Base-by-base conservation (phyloP, 2,797 vertebrate genomes). In the Halcyon smyrnensis region DNA sequence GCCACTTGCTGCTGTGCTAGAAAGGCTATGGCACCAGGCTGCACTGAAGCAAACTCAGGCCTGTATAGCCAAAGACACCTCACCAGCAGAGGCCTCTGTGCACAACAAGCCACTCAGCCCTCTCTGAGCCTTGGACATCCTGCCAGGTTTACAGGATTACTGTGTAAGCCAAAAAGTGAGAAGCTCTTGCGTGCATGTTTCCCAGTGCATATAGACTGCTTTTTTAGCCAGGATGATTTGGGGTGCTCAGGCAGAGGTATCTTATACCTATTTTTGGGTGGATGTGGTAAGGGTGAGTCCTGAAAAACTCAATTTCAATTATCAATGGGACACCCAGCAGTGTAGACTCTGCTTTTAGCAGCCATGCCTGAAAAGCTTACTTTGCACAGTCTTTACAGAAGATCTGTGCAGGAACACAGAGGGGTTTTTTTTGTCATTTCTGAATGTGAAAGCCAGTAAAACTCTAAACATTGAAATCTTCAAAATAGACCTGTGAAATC, bases 1-100 rank as follows among this genome's bases (percentile, higher is more conserved):
- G n/a, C 11, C 0, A 0, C 48, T 41, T n/a, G 41, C n/a, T 83
- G 41, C 63, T 0, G 0, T 8, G 3, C 39, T 11, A 32, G 46
- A n/a, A 60, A 64, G 39, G 21, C 28, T 37, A 11, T 7, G 10
- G 13, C n/a, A 21, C 8, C 1, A 5, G 27, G n/a, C 2, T 13
- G 27, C 30, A 56, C 7, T 15, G 32, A 63, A 84, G 57, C 18
- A 84, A 71, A 75, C 2, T 5, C 14, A 27, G 30, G n/a, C 59
- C 48, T 59, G 39, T 11, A 5, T 0, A 0, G n/a, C 53, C 2
- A 2, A 51, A 69, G 32, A 41, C 37, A 64, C 36, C 36, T 54
- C 57, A 54, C 9, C 62, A 67, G 51, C n/a, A 76, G 41, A 74
- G 32, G 6, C 24, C 8, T 36, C n/a, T 1, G 0, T 2, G 43